Base-by-base conservation (phyloP, 2,113 vertebrate genomes). In the Sprattus sprattus region DNA sequence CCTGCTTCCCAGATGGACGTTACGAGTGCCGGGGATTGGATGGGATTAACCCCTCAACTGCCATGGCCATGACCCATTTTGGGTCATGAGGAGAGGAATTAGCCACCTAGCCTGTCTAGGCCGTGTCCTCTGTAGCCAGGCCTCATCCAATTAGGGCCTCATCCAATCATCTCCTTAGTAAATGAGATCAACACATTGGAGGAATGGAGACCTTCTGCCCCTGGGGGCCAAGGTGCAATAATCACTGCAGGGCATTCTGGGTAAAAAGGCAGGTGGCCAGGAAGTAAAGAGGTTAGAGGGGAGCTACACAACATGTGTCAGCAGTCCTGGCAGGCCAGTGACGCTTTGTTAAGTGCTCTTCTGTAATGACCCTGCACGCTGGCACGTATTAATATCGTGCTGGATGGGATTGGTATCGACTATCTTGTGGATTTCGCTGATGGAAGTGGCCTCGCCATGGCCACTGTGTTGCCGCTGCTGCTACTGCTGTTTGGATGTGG, bases 91-190 rank as follows among this genome's bases (percentile, higher is more conserved):
- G 93, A 96, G 92, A 91, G 89, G 94, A 94, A 94, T 95, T 95
- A 96, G 92, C 92, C 90, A 91, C 81, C 82, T 82, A 54, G 44
- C 20, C 39, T 78, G 92, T 88, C 92, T 93, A 89, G 93, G 92
- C 89, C 93, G 91, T 93, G 94, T 93, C 94, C 93, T 93, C 91
- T 92, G 89, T 94, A 94, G 94, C 92, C 90, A 95, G 94, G 93
- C 93, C 90, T 95, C 93, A 94, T 96, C 95, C 95, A 95, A 96
- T 96, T 96, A 96, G 92, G 90, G 91, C 89, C 92, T 95, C 95
- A 94, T n/a, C n/a, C n/a, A n/a, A n/a, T n/a, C n/a, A n/a, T 96
- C 95, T 96, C 94, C 91, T 91, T 87, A 92, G 92, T 94, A 93
- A 93, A 94, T 94, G 90, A 94, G 94, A 95, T 94, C 94, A 94